A percentile compares a stretch with the other conserved stretches of the same genome.
Evolutionary conservation across 2,797 vertebrate species (phyloP).

Genomic region (Orientallactaga sibirica): DNA sequence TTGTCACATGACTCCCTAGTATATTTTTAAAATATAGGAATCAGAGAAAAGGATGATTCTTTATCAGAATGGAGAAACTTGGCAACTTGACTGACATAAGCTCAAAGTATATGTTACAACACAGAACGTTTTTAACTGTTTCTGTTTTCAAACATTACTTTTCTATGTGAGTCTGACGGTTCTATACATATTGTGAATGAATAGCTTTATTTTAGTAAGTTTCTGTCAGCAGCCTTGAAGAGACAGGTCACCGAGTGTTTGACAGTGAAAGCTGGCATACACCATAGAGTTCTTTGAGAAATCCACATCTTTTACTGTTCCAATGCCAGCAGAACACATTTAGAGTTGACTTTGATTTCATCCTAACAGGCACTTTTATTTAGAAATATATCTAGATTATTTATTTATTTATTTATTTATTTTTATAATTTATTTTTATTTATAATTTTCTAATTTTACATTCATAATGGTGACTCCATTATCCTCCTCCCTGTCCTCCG

Average conservation of each 20-base stretch:
- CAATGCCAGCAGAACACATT: not conserved
- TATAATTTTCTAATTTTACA: too few species aligned
- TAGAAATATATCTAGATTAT: conserved; percentile 45
- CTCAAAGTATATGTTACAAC: conserved; percentile 16
- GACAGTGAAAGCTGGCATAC: not conserved
- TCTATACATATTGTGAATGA: conserved; percentile 13
- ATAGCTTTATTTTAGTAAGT: conserved; percentile 34
- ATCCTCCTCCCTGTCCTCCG: too few species aligned
- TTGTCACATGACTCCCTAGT: not conserved
- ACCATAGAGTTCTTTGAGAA: conserved; percentile 28
- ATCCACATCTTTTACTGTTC: not conserved
- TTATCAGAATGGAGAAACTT: not conserved
- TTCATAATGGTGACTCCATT: too few species aligned
- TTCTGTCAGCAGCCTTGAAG: not conserved
- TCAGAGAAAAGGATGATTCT: conserved; percentile 17
- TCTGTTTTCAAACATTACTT: conserved; percentile 32
- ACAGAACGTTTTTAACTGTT: conserved; percentile 11
- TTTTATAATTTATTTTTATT: too few species aligned
- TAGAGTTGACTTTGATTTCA: conserved; percentile 45
- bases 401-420: too few species aligned
- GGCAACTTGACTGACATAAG: not conserved
- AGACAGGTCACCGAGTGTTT: conserved; percentile 14
- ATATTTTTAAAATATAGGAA: not conserved
- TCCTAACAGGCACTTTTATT: conserved; percentile 38
- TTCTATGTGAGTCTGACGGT: conserved; percentile 5